Base-by-base conservation (phyloP, 1,140 invertebrate genomes). In the Dysdera silvatica region DNA sequence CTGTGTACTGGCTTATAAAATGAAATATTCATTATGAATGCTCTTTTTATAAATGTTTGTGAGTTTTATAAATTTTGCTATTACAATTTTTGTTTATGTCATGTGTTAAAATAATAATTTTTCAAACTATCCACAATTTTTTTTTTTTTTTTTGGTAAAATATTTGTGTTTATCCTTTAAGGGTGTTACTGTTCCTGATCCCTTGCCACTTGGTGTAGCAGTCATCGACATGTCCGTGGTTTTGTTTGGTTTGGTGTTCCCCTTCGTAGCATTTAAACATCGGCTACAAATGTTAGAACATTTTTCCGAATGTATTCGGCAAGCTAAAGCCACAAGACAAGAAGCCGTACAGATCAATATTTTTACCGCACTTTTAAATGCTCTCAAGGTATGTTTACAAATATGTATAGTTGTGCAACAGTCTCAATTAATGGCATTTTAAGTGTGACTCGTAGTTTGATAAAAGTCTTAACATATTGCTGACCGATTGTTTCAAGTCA, bases 291-390 rank as follows among this genome's bases (percentile, higher is more conserved):
- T 99, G 87, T 76, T 99, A 33, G 89, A 95, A 61, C 95, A 99
- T 74, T 99, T 99, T 72, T 83, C 83, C 33, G 95, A 98, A 71
- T 95, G 92, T 73, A 91, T 98, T 52, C 85, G 87, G 68, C 89
- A 92, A 31, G 90, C 91, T 0, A 96, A 96, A 75, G 91, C 89
- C 8, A 83, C 83, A 2, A 81, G 91, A 20, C 91, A 95, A 74
- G 93, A 98, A 75, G 94, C 94, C 2, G 87, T 98, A 20, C 93
- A 97, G 74, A 89, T 96, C 77, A 99, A 99, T 76, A 88, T 98
- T 48, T 95, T 98, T 73, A 92, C 94, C 16, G 92, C 94, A 7
- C 77, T 98, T 3, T 76, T 98, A 23, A 86, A 88, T 70, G 91
- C 92, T 7, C 77, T 98, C 32, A 91, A 94, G 74, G 75, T 77